Base-by-base conservation (phyloP, 1,140 invertebrate species). In the Hypothenemus hampei region DNA sequence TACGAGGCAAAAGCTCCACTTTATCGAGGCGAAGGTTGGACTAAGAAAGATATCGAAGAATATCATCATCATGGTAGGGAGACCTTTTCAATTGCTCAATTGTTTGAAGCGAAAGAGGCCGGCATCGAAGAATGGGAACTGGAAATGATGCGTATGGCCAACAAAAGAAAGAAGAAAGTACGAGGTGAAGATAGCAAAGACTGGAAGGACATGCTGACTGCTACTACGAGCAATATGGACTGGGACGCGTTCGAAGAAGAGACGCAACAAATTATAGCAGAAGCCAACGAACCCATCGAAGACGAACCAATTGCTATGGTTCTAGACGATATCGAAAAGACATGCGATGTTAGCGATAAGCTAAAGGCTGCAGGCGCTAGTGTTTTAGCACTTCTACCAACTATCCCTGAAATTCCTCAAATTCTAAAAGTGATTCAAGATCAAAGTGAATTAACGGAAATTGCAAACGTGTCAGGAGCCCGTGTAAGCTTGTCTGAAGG, bases 21-120 rank as follows among this genome's bases (percentile, higher is more conserved):
- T 2, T 80, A 79, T 66, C 76, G 79, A 49, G 75, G 81, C 6
- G 79, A 85, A 68, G 76, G 71, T 18, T 73, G 80, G 83, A 69
- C 69, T 70, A 33, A 77, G 76, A 65, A 77, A 76, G 60, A 81
- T 68, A 60, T 85, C 77, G 69, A 82, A 76, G 66, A 84, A 78
- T 65, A 72, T 73, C 61, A 77, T 76, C 76, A 69, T 73, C 62
- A 68, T 74, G 69, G 66, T 67, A 70, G 69, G 77, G 63, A 72
- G 81, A 78, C 56, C 58, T 81, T 77, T 46, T 75, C 75, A 16
- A 77, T 80, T 44, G 85, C 83, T 54, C 83, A 82, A 69, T 80
- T 87, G 56, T 88, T 89, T 66, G 85, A 89, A 72, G 83, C 83
- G 19, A 87, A 87, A 67, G 84, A 86, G 65, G 78, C 72, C 36